These are phyloP conservation scores for Lepidonotus clava DNA, from an alignment of 2,888 invertebrate species.

Conservation along the genomic window DNA sequence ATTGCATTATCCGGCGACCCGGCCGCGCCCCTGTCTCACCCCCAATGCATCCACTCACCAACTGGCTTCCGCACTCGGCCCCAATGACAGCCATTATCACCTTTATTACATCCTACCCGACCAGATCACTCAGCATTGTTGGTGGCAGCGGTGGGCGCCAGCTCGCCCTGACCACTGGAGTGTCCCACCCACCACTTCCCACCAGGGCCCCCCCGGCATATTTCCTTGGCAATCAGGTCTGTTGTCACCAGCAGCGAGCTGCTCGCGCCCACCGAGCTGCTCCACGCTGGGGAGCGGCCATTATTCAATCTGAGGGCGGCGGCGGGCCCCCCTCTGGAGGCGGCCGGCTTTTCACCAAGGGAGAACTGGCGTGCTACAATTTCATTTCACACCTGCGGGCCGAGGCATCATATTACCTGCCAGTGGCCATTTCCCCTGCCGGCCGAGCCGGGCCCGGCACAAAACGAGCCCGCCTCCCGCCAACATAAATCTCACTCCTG, in stretches of 20 bases:
- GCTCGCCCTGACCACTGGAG: conserved; percentile 13
- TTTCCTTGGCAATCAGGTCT: conserved; percentile 18
- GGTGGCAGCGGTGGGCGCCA: background rate
- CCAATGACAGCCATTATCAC: conserved; percentile 46
- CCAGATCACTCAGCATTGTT: conserved; percentile 42
- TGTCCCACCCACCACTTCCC: conserved; percentile 14
- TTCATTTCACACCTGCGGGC: conserved; percentile 2
- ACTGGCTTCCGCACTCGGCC: background rate
- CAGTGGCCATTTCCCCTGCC: background rate
- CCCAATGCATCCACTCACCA: conserved; percentile 2
- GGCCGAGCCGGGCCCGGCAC: too few relatives aligned
- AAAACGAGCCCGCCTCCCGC: too few relatives aligned
- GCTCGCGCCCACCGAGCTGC: background rate
- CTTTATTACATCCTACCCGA: conserved; percentile 44
- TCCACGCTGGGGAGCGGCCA: background rate
- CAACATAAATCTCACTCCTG: too few relatives aligned
- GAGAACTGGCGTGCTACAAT: background rate
- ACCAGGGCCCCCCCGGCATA: background rate
- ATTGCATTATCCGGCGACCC: conserved; percentile 37
- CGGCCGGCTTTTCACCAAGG: background rate
- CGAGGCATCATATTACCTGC: background rate
- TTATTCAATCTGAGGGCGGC: background rate
- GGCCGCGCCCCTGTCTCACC: conserved; percentile 39
- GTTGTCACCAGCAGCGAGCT: conserved; percentile 10
- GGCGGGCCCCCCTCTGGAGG: background rate